A percentile compares a stretch with the other conserved stretches of the same genome.
phyloP scores from a whole-genome alignment of 2,888 invertebrate genomes.

The Amblyteles armatorius region DNA sequence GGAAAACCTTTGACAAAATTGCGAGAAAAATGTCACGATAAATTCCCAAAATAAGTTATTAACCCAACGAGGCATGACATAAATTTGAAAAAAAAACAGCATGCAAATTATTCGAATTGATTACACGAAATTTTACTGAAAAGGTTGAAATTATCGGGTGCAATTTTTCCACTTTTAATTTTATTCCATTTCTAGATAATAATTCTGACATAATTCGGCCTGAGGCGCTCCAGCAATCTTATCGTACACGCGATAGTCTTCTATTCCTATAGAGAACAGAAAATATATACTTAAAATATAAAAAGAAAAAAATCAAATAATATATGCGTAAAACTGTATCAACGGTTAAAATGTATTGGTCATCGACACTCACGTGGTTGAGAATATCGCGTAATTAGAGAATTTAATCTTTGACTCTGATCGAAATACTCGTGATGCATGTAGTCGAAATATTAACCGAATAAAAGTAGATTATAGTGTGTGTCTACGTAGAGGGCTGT shows the following conservation, averaged over 20 bases:
- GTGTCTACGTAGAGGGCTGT: constrained; percentile 29
- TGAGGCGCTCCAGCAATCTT: constrained; percentile 13
- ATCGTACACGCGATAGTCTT: constrained; percentile 4
- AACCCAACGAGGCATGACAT: background rate
- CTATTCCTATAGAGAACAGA: background rate
- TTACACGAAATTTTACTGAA: background rate
- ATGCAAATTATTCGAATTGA: background rate
- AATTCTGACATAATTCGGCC: constrained; percentile 3
- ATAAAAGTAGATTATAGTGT: constrained; percentile 36
- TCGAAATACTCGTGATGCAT: constrained; percentile 40
- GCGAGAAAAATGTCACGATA: background rate
- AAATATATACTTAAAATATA: constrained; percentile 1
- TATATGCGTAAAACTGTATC: background rate
- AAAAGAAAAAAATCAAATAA: background rate
- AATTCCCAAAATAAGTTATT: background rate
- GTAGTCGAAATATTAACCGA: constrained; percentile 59
- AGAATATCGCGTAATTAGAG: constrained; percentile 43
- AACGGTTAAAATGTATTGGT: background rate
- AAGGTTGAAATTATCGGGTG: background rate
- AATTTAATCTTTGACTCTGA: background rate
- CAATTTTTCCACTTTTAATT: background rate
- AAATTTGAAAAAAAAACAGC: background rate
- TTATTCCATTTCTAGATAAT: background rate
- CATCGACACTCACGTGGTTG: constrained; percentile 3
- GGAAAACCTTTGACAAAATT: background rate